A percentile compares a stretch with the other conserved stretches of the same genome.
Conservation (phyloP, 2,888 invertebrate species). For the Drymonia ruficornis region DNA sequence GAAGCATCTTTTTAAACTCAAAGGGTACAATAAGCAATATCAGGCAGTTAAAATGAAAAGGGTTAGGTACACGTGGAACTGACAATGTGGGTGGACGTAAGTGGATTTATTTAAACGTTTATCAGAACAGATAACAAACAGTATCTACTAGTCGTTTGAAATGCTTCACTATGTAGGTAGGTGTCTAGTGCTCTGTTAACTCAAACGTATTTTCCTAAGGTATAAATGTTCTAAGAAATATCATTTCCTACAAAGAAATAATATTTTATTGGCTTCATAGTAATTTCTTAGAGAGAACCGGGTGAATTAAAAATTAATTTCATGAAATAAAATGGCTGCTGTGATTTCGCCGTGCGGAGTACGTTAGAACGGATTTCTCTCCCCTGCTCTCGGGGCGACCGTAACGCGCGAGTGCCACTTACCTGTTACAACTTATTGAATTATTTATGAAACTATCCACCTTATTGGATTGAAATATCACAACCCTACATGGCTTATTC, state of each 20-base stretch:
- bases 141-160: not conserved
- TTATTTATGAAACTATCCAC: constrained; percentile 80
- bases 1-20: constrained; percentile 17
- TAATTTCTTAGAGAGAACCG: constrained; percentile 39
- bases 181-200: not conserved
- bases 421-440: constrained; percentile 81
- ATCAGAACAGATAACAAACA: not conserved
- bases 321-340: constrained; percentile 65
- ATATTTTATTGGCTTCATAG: constrained; percentile 14
- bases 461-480: constrained; percentile 80
- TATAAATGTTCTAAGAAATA: constrained; percentile 7
- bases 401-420: constrained; percentile 78
- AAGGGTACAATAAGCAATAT: constrained; percentile 54
- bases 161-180: not conserved
- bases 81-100: constrained; percentile 36
- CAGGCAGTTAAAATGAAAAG: constrained; percentile 51
- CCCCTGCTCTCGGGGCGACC: constrained; percentile 61
- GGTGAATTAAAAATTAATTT: constrained; percentile 70
- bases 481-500: constrained; percentile 51
- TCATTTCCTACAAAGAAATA: constrained; percentile 6
- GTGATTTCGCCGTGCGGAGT: constrained; percentile 61
- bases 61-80: constrained; percentile 45
- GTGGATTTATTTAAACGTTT: constrained; percentile 41
- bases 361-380: constrained; percentile 55
- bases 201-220: not conserved